Conservation (phyloP, 1,140 invertebrate species). For the Magallana gigas region DNA sequence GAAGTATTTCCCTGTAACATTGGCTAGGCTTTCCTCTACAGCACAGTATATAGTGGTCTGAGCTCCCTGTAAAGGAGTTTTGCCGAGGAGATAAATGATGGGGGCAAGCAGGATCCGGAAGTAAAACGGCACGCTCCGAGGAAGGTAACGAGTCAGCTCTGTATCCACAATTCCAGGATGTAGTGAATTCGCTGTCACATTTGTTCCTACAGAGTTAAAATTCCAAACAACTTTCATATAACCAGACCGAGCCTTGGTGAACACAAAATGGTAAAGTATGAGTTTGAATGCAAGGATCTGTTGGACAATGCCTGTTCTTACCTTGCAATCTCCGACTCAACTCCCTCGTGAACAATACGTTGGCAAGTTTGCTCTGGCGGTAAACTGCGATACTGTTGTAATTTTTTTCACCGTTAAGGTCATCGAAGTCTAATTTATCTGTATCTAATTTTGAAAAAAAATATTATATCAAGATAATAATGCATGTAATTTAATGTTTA, state of each 20-base stretch:
- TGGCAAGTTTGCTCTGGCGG: slow-evolving; percentile 79
- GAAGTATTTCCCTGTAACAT: slow-evolving; percentile 90
- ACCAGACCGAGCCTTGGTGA: too few species aligned
- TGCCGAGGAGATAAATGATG: slow-evolving; percentile 45
- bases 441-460: too few species aligned
- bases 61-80: slow-evolving; percentile 65
- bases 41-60: slow-evolving; percentile 78
- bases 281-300: neutral
- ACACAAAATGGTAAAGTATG: too few species aligned
- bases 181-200: slow-evolving; percentile 48
- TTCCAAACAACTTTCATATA: too few species aligned
- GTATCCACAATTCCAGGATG: slow-evolving; percentile 51
- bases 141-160: slow-evolving; percentile 33
- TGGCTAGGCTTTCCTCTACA: slow-evolving; percentile 85
- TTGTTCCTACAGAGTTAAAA: slow-evolving; percentile 38
- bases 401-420: slow-evolving; percentile 83
- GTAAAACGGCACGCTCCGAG: slow-evolving; percentile 60
- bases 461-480: too few species aligned
- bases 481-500: too few species aligned
- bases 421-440: slow-evolving; percentile 82
- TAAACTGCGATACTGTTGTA: slow-evolving; percentile 83
- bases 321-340: slow-evolving; percentile 73
- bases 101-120: slow-evolving; percentile 70
- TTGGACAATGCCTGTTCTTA: slow-evolving; percentile 29
- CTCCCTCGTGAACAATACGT: slow-evolving; percentile 78